Evolutionary conservation across 2,888 invertebrate species (phyloP).

Genomic region (Apotomis betuletana): DNA sequence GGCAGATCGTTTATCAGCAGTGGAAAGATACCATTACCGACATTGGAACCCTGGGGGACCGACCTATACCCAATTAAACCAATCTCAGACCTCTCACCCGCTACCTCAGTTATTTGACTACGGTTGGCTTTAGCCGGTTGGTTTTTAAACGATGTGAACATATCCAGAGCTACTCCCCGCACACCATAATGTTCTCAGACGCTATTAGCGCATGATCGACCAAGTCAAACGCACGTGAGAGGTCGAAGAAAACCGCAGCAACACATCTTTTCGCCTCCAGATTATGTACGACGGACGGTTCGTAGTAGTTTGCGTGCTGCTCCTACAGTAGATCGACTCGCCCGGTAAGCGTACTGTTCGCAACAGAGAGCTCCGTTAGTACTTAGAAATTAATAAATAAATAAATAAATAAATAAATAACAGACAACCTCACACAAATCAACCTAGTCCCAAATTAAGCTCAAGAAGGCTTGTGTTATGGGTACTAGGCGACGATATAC

Average conservation of each 20-base stretch:
- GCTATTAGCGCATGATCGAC: not conserved
- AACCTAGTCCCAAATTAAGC: no score
- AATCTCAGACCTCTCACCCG: not conserved
- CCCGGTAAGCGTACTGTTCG: not conserved
- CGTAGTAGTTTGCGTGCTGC: not conserved
- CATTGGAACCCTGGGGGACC: not conserved
- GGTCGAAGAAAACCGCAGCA: constrained; percentile 1
- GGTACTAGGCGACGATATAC: no score
- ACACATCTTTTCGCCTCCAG: not conserved
- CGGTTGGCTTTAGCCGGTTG: no score
- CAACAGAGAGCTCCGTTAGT: not conserved
- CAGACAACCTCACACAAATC: no score
- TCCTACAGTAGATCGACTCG: not conserved
- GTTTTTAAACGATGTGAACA: not conserved
- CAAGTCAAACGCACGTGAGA: constrained; percentile 6
- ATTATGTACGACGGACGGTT: not conserved
- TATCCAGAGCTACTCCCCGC: not conserved
- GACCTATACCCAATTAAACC: not conserved
- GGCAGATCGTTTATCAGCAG: constrained; percentile 1
- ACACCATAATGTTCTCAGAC: constrained; percentile 6
- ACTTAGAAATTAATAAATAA: no score
- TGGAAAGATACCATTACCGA: not conserved
- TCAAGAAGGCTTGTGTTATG: no score
- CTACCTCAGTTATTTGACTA: not conserved
- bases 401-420: no score